Percentiles rank a stretch among this genome's conserved stretches.
These are phyloP conservation scores for Harpagoxenus sublaevis DNA, from an alignment of 2,888 invertebrate genomes.

Conservation along the genomic window DNA sequence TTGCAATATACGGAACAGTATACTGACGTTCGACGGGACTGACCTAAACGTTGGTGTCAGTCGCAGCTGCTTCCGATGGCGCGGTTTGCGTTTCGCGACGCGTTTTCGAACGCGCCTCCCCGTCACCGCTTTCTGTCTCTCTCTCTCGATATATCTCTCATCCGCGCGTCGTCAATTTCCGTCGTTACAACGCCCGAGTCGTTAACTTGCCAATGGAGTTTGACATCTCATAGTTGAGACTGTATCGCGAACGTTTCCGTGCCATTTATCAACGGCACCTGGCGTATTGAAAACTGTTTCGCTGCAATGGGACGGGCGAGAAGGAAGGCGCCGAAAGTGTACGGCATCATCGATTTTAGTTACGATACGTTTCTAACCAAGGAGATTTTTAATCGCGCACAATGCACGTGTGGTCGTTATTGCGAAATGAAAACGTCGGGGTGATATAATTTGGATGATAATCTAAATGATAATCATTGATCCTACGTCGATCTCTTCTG, in stretches of 20 bases:
- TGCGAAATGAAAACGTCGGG: not conserved
- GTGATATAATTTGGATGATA: not conserved
- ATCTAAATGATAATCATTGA: not conserved
- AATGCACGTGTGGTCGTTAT: not conserved
- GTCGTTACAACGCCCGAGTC: constrained; percentile 52
- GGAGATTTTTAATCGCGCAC: constrained; percentile 18
- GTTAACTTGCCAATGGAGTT: constrained; percentile 56
- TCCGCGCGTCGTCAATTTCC: constrained; percentile 52
- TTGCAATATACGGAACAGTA: constrained; percentile 28
- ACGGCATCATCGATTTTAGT: constrained; percentile 35
- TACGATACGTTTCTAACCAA: constrained; percentile 25
- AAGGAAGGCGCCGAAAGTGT: constrained; percentile 19
- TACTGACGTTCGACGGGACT: constrained; percentile 55
- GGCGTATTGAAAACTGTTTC: constrained; percentile 49
- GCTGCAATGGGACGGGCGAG: not conserved
- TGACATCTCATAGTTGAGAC: constrained; percentile 54
- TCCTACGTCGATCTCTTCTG: not conserved
- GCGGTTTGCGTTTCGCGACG: constrained; percentile 61
- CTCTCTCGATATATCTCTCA: constrained; percentile 18
- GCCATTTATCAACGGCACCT: constrained; percentile 63
- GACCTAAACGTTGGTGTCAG: constrained; percentile 61
- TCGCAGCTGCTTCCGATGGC: constrained; percentile 68
- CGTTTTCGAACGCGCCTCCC: constrained; percentile 44
- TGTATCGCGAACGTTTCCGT: constrained; percentile 49
- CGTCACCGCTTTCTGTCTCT: not conserved